phyloP scores from a whole-genome alignment of 2,113 vertebrate genomes.

The Nematolebias whitei region DNA sequence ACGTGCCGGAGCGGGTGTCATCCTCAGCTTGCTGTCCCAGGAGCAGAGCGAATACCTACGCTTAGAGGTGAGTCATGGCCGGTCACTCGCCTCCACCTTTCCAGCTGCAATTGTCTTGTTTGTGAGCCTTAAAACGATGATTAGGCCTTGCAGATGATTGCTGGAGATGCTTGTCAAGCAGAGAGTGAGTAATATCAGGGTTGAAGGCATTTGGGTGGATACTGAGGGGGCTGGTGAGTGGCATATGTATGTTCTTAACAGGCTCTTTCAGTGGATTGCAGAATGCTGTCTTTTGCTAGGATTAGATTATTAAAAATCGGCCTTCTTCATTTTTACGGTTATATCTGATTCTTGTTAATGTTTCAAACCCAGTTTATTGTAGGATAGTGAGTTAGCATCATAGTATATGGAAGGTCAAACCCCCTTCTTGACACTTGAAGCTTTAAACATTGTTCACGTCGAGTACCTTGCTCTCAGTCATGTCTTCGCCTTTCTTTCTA shows the following conservation, averaged over 20 bases:
- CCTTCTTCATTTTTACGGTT: slow-evolving; percentile 42
- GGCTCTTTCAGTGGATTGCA: slow-evolving; percentile 38
- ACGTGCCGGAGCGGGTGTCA: slow-evolving; percentile 74
- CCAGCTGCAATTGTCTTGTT: slow-evolving; percentile 57
- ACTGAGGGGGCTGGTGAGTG: slow-evolving; percentile 63
- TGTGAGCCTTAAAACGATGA: slow-evolving; percentile 49
- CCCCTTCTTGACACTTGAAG: slow-evolving; percentile 19
- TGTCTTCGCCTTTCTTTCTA: slow-evolving; percentile 16
- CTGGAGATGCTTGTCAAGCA: slow-evolving; percentile 54
- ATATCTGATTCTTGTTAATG: slow-evolving; percentile 43
- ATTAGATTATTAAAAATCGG: slow-evolving; percentile 36
- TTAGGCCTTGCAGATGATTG: slow-evolving; percentile 46
- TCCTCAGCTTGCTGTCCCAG: slow-evolving; percentile 81
- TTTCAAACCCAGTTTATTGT: slow-evolving; percentile 25
- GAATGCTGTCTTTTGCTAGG: slow-evolving; percentile 27
- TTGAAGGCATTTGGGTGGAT: slow-evolving; percentile 65
- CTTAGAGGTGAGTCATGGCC: slow-evolving; percentile 82
- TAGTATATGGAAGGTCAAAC: slow-evolving; percentile 46
- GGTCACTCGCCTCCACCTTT: slow-evolving; percentile 31
- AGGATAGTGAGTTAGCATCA: neutral
- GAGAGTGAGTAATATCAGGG: slow-evolving; percentile 72
- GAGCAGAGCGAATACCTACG: slow-evolving; percentile 85
- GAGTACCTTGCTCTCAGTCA: slow-evolving; percentile 27
- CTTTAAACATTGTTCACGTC: slow-evolving; percentile 32
- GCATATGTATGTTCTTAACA: slow-evolving; percentile 54